Evolutionary conservation across 2,113 vertebrate species (phyloP).

Genomic region (Oryzias curvinotus): DNA sequence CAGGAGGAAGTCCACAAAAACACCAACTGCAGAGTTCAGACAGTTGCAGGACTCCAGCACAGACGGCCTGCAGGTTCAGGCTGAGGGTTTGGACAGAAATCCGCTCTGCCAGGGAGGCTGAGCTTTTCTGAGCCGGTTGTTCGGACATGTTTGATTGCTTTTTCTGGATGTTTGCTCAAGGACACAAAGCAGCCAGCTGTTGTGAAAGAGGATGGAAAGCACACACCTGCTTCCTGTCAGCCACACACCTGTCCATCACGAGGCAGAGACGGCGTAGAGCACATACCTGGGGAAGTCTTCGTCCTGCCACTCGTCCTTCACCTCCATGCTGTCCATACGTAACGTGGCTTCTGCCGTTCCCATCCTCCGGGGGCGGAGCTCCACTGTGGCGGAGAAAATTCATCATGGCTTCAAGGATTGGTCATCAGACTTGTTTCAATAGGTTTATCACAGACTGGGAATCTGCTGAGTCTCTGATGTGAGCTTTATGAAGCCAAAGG

Average conservation of each 20-base stretch:
- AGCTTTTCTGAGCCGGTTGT: constrained; percentile 5
- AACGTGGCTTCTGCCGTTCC: constrained; percentile 79
- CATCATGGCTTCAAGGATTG: too few species aligned
- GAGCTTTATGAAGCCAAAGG: too few species aligned
- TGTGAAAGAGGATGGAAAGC: constrained; percentile 31
- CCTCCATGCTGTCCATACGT: constrained; percentile 94
- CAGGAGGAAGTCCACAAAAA: too few species aligned
- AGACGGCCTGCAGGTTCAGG: not conserved
- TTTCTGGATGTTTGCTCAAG: constrained; percentile 16
- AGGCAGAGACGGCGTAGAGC: not conserved
- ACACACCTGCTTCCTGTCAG: constrained; percentile 51
- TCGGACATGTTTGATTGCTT: constrained; percentile 6
- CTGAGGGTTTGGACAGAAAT: not conserved
- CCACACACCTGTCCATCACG: not conserved
- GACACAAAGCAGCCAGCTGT: constrained; percentile 59
- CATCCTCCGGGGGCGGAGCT: constrained; percentile 52
- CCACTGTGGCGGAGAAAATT: constrained; percentile 38
- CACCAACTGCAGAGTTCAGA: too few species aligned
- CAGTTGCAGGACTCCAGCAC: too few species aligned
- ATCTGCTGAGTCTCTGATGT: too few species aligned
- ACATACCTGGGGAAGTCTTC: constrained; percentile 92
- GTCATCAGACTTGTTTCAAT: too few species aligned
- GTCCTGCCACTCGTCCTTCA: constrained; percentile 97
- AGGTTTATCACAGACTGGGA: too few species aligned
- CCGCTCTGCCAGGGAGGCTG: not conserved